These are phyloP conservation scores for Nesometra sesokonis DNA, from an alignment of 35 echinoderm and acorn worm species.

Conservation along the genomic window DNA sequence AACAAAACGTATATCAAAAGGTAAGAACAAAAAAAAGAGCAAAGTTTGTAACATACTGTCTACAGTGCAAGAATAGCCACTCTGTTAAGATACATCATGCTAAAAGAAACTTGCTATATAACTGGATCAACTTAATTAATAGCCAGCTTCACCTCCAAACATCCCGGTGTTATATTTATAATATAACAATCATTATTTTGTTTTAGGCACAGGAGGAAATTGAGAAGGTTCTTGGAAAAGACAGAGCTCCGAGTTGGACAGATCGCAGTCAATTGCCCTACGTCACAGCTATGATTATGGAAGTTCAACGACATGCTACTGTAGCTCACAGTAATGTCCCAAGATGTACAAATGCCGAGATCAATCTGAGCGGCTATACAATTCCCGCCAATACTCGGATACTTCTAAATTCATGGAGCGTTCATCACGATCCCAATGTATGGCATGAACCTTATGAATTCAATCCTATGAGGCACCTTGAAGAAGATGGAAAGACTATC, in stretches of 20 bases:
- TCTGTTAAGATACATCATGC: no score
- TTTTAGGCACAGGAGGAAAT: constrained; percentile 39
- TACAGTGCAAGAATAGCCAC: no score
- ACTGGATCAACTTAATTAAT: no score
- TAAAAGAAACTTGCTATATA: no score
- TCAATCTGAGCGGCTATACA: constrained; percentile 26
- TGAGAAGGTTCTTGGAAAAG: constrained; percentile 29
- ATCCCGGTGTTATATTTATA: no score
- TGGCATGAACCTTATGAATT: background rate
- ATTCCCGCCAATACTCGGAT: constrained; percentile 21
- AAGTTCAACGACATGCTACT: constrained; percentile 42
- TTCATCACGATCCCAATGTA: background rate
- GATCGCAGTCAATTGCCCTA: constrained; percentile 56
- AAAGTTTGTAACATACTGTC: no score
- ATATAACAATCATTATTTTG: no score
- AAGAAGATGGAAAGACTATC: background rate
- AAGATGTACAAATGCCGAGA: constrained; percentile 12
- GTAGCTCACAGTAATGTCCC: constrained; percentile 27
- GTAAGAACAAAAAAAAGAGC: no score
- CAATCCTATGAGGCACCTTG: background rate
- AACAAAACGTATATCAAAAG: no score
- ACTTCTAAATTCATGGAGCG: background rate
- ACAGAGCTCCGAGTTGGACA: constrained; percentile 32
- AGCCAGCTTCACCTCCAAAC: no score
- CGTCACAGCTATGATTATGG: constrained; percentile 44